These are phyloP conservation scores for Neotoma lepida DNA, from an alignment of 2,113 vertebrate genomes.

Conservation along the genomic window DNA sequence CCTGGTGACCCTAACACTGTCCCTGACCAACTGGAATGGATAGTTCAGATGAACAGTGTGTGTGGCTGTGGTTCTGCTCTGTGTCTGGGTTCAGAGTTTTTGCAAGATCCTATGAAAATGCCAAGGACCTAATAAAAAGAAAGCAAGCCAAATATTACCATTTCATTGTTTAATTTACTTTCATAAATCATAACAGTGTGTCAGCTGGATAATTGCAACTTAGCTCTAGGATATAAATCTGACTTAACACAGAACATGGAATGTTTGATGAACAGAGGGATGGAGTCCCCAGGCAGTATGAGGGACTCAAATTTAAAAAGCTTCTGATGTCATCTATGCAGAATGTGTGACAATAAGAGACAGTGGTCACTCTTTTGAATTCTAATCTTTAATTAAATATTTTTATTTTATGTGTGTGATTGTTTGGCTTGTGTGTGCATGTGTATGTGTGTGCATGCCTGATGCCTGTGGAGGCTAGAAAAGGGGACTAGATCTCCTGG, in stretches of 20 bases:
- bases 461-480: neutral
- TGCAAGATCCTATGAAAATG: neutral
- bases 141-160: neutral
- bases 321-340: neutral
- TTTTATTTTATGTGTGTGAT: neutral
- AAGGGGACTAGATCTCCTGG: too few species aligned
- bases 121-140: neutral
- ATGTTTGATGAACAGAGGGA: neutral
- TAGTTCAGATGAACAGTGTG: neutral
- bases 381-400: neutral
- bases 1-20: neutral
- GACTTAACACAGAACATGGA: neutral
- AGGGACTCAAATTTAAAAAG: neutral
- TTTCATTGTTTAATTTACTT: conserved; percentile 24
- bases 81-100: neutral
- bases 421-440: neutral
- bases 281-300: neutral
- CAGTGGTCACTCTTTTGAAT: neutral
- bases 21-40: neutral
- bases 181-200: conserved; percentile 9
- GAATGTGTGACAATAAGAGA: neutral
- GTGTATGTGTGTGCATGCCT: neutral
- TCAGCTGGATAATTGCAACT: conserved; percentile 23
- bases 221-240: neutral
- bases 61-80: too few species aligned